These are phyloP conservation scores for Patella vulgata DNA, from an alignment of 1,140 invertebrate genomes.

Conservation along the genomic window DNA sequence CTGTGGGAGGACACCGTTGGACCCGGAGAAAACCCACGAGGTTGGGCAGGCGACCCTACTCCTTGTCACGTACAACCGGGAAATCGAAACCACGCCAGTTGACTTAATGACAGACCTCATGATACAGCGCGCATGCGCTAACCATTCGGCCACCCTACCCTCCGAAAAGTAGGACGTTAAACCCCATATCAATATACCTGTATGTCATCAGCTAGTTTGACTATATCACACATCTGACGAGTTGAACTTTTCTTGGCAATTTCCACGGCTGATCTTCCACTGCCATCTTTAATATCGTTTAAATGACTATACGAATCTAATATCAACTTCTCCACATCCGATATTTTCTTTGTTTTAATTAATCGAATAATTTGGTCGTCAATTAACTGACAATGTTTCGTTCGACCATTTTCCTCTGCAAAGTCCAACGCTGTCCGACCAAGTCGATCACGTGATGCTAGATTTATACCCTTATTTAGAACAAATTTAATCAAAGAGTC, in stretches of 20 bases:
- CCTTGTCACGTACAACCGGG: too few relatives aligned
- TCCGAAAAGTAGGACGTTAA: too few relatives aligned
- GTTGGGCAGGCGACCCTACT: too few relatives aligned
- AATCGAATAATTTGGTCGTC: slow-evolving; percentile 26
- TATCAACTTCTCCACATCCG: slow-evolving; percentile 19
- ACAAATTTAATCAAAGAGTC: slow-evolving; percentile 11
- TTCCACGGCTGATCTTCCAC: slow-evolving; percentile 15
- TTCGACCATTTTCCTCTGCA: slow-evolving; percentile 9
- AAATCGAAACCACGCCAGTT: too few relatives aligned
- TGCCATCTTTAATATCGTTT: slow-evolving; percentile 20
- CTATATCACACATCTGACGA: slow-evolving; percentile 22
- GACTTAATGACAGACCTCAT: too few relatives aligned
- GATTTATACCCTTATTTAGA: slow-evolving; percentile 17
- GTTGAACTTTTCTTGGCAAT: slow-evolving; percentile 25
- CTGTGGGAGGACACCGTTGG: too few relatives aligned
- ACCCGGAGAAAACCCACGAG: too few relatives aligned
- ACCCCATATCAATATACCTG: too few relatives aligned
- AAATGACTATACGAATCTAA: slow-evolving; percentile 26
- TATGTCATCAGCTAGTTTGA: slow-evolving; percentile 16
- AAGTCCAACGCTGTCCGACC: slow-evolving; percentile 31
- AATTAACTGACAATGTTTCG: slow-evolving; percentile 16
- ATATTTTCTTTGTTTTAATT: slow-evolving; percentile 27
- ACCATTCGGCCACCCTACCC: too few relatives aligned
- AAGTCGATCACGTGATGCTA: slow-evolving; percentile 25
- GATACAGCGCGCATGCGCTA: too few relatives aligned